A percentile compares a stretch with the other conserved stretches of the same genome.
Conservation (phyloP, 2,888 invertebrate species). For the Biston stratarius region DNA sequence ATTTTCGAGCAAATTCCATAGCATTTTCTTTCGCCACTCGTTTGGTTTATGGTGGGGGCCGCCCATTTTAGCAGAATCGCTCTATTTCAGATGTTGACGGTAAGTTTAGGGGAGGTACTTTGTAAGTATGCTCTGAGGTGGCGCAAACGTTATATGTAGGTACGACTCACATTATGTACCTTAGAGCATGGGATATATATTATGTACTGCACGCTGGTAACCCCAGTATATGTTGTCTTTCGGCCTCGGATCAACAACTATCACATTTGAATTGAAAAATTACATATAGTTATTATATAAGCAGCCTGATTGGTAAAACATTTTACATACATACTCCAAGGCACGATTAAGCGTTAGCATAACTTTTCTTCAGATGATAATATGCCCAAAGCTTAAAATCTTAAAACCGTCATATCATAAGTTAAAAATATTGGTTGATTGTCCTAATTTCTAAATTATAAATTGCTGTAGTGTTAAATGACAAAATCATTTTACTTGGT, state of each 20-base stretch:
- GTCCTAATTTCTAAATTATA: too few relatives aligned
- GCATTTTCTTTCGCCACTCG: conserved; percentile 78
- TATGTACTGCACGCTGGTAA: conserved; percentile 58
- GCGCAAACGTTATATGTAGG: conserved; percentile 56
- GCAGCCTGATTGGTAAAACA: too few relatives aligned
- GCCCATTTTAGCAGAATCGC: conserved; percentile 75
- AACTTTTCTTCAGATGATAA: too few relatives aligned
- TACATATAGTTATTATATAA: neutral
- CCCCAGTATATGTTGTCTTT: conserved; percentile 50
- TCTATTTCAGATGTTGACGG: conserved; percentile 87
- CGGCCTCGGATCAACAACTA: conserved; percentile 39
- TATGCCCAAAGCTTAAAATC: too few relatives aligned
- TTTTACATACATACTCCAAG: too few relatives aligned
- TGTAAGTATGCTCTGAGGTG: conserved; percentile 63
- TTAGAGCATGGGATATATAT: conserved; percentile 61
- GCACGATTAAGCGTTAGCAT: too few relatives aligned
- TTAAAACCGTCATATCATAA: too few relatives aligned
- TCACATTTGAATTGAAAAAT: neutral
- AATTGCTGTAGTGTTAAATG: too few relatives aligned
- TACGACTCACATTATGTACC: conserved; percentile 54
- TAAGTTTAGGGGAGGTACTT: conserved; percentile 75
- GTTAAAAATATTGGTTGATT: too few relatives aligned
- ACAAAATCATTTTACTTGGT: too few relatives aligned
- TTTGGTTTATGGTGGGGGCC: conserved; percentile 75
- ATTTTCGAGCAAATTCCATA: conserved; percentile 81